phyloP scores from a whole-genome alignment of 2,113 vertebrate species.

The Zapornia atra region DNA sequence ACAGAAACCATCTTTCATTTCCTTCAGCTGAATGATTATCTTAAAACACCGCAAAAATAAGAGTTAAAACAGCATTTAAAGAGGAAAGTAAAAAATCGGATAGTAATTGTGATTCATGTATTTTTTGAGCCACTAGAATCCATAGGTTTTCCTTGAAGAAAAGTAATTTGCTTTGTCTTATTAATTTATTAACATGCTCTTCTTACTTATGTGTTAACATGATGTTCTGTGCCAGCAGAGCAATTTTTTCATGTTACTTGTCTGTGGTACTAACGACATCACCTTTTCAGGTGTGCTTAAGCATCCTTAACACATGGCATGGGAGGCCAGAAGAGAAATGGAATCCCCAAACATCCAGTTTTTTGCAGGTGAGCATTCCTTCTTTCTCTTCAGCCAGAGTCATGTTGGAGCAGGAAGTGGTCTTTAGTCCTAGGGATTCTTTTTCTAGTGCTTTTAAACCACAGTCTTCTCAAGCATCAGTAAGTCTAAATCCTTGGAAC shows the following conservation, averaged over 20 bases:
- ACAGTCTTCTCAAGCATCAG: neutral
- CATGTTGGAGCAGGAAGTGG: neutral
- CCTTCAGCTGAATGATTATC: neutral
- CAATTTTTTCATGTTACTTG: neutral
- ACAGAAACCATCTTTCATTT: neutral
- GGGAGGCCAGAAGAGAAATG: conserved; percentile 98
- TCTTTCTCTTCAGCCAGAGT: neutral
- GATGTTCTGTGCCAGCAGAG: neutral
- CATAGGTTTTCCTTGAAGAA: neutral
- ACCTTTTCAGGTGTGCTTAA: conserved; percentile 93
- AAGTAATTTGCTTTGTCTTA: neutral
- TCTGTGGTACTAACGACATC: neutral
- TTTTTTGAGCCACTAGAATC: neutral
- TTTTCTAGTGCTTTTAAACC: neutral
- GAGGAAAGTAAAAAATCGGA: neutral
- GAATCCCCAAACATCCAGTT: conserved; percentile 99
- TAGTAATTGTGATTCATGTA: neutral
- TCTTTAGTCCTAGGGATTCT: neutral
- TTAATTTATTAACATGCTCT: neutral
- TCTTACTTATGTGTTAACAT: neutral
- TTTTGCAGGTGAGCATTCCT: conserved; percentile 90
- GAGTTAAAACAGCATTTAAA: neutral
- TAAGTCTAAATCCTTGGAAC: neutral
- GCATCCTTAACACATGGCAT: conserved; percentile 99
- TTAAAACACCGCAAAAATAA: neutral